Percentiles rank a stretch among this genome's conserved stretches.
Conservation (phyloP, 2,888 invertebrate genomes). For the Mesoligia furuncula region DNA sequence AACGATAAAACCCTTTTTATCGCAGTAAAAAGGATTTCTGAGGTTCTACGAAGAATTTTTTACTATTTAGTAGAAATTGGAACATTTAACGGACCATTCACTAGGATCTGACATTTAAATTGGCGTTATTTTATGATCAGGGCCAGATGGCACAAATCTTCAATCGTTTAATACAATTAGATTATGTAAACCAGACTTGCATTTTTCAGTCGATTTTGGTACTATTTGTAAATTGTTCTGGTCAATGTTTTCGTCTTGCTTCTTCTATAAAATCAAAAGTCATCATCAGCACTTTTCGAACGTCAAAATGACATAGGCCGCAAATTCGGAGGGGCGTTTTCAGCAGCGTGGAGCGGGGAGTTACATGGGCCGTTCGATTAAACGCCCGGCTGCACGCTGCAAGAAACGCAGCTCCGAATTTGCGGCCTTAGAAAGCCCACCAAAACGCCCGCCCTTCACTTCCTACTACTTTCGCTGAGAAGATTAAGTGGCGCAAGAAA, state of each 20-base stretch:
- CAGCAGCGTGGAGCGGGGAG: too few species aligned
- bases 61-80: constrained; percentile 78
- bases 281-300: too few species aligned
- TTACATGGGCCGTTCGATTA: too few species aligned
- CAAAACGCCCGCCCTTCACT: too few species aligned
- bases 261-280: too few species aligned
- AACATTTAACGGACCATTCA: constrained; percentile 66
- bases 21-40: constrained; percentile 83
- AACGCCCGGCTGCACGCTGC: too few species aligned
- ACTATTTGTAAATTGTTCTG: background rate
- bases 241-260: background rate
- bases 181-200: background rate
- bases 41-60: constrained; percentile 80
- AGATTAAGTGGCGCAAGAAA: too few species aligned
- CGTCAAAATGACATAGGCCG: too few species aligned
- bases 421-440: too few species aligned
- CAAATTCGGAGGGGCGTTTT: too few species aligned
- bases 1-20: constrained; percentile 87
- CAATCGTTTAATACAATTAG: constrained; percentile 29
- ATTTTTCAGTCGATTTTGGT: background rate
- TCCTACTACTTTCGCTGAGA: too few species aligned
- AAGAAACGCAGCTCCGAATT: too few species aligned
- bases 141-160: constrained; percentile 58
- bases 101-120: constrained; percentile 69
- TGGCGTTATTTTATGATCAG: constrained; percentile 67